Evolutionary conservation across 1,140 invertebrate species (phyloP).

Genomic region (Drosophila ogumai): DNA sequence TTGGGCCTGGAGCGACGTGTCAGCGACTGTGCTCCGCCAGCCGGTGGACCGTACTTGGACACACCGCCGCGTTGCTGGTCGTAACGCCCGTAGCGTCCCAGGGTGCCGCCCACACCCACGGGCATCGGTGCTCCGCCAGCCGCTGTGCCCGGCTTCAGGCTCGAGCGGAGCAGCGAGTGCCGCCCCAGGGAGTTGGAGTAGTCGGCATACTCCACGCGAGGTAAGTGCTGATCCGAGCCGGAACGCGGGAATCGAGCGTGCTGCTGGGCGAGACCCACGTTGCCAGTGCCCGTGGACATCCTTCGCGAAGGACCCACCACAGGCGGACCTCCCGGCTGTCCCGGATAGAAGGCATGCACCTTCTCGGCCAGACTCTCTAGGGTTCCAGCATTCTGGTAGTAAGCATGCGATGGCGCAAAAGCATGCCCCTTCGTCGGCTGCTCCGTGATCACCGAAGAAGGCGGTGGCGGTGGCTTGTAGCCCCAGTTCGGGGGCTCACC

Average conservation of each 20-base stretch:
- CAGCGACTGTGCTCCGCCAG: conserved; percentile 85
- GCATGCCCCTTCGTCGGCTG: conserved; percentile 93
- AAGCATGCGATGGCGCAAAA: conserved; percentile 92
- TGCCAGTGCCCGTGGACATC: conserved; percentile 86
- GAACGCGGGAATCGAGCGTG: conserved; percentile 89
- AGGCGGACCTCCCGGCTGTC: conserved; percentile 66
- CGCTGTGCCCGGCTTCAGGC: conserved; percentile 88
- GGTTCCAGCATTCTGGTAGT: conserved; percentile 92
- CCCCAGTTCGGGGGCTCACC: conserved; percentile 85
- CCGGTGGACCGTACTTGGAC: conserved; percentile 75
- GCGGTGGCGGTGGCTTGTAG: conserved; percentile 89
- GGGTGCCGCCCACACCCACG: conserved; percentile 77
- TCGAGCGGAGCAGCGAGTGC: conserved; percentile 91
- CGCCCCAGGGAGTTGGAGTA: conserved; percentile 89
- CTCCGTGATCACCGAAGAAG: conserved; percentile 92
- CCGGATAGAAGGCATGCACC: conserved; percentile 93
- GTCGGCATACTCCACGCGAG: conserved; percentile 91
- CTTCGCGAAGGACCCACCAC: conserved; percentile 86
- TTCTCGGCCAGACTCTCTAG: conserved; percentile 95
- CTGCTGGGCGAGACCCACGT: conserved; percentile 78
- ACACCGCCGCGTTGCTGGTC: conserved; percentile 72
- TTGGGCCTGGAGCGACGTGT: conserved; percentile 90
- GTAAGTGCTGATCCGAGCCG: conserved; percentile 93
- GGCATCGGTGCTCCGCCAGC: conserved; percentile 60
- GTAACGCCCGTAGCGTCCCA: conserved; percentile 84